Evolutionary conservation across 2,888 invertebrate species (phyloP), one percentile per base, ranked within the genome.

Genomic region (Agrotis puta): DNA sequence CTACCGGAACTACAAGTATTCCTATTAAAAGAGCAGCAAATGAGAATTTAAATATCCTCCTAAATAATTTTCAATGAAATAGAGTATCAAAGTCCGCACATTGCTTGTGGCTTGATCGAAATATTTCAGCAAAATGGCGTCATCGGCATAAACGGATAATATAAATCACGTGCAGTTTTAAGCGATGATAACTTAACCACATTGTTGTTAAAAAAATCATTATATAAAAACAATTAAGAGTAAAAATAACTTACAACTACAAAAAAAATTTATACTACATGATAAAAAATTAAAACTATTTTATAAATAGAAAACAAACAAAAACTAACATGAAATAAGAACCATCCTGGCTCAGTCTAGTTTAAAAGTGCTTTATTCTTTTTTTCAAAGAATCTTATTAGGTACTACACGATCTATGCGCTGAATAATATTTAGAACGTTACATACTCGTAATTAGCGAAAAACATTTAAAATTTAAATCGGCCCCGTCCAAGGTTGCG

Each of bases 51-150:
- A 64, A 56, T 56, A 53, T 39, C 39, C 39, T 33, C 20, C 20
- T 20, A 51, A 43, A 45, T 79, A 58, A 54, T 63, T 67, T 67
- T 20, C 11, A 45, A 18, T 45, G 22, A 22, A 24, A 45, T 33
- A 14, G 16, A 50, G 39, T 18, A 39, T 39, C 73, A 61, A 65
- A 74, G 45, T 79, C 57, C 57, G 18, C 63, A 48, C 22, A 20
- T 47, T 54, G 39, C 39, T 39, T 39, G 58, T 20, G 27, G n/a
- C 24, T 62, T 54, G 18, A 63, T 57, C 33, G 64, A 64, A 78
- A 72, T 72, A 70, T 76, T 67, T 76, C 33, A 69, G 54, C 48
- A 64, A 58, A 70, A 70, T 84, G 75, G 53, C 82, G 85, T 82
- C 82, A 83, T 67, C 70, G 39, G 45, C 62, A 57, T 53, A 64